phyloP scores from a whole-genome alignment of 2,888 invertebrate genomes.

The Melanotus villosus region DNA sequence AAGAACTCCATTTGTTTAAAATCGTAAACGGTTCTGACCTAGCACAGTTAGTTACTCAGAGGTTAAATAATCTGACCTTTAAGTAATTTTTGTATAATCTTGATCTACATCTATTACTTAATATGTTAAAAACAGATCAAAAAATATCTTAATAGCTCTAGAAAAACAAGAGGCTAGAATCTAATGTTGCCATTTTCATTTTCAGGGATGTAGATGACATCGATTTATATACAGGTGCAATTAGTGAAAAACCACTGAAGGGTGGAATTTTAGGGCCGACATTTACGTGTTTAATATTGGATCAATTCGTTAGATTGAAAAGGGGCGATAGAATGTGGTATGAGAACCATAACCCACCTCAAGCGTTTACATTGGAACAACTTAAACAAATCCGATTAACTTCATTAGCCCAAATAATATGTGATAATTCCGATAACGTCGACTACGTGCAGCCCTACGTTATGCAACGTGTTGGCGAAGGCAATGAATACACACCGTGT shows the following conservation, averaged over 20 bases:
- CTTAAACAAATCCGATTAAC: conserved; percentile 85
- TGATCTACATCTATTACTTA: too few relatives aligned
- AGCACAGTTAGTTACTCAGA: too few relatives aligned
- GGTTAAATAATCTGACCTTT: too few relatives aligned
- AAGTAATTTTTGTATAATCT: too few relatives aligned
- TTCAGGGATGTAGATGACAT: conserved; percentile 86
- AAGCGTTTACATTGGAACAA: conserved; percentile 83
- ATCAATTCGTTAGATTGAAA: conserved; percentile 88
- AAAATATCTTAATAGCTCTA: too few relatives aligned
- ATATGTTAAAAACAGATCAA: too few relatives aligned
- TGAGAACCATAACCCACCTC: conserved; percentile 77
- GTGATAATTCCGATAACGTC: conserved; percentile 81
- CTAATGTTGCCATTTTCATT: too few relatives aligned
- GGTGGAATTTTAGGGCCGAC: conserved; percentile 88
- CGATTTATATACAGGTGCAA: conserved; percentile 89
- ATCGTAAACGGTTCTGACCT: too few relatives aligned
- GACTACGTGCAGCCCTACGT: conserved; percentile 76
- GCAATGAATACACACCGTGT: conserved; percentile 77
- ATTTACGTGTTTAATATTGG: conserved; percentile 85
- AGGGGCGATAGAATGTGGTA: conserved; percentile 92
- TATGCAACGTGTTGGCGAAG: conserved; percentile 75
- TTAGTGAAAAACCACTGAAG: conserved; percentile 82
- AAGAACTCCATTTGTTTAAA: too few relatives aligned
- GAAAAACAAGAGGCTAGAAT: too few relatives aligned
- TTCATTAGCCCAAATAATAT: conserved; percentile 81